Evolutionary conservation across 53 echinoderm and acorn worm species (phyloP).

Genomic region (Echinometra lucunter): DNA sequence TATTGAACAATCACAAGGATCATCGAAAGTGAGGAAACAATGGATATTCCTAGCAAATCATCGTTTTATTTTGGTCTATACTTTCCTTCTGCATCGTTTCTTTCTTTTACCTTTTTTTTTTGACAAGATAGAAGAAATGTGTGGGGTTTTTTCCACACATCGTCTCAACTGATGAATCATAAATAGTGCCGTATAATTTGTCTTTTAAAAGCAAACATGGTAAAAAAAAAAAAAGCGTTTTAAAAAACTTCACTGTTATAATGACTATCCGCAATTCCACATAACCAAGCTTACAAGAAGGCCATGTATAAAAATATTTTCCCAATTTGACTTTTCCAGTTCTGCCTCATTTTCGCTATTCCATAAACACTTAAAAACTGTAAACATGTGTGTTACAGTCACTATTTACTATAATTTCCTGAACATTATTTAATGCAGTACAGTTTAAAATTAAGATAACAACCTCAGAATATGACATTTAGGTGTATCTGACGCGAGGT

Average conservation of each 20-base stretch:
- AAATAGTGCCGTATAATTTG: not conserved
- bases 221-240: no score
- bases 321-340: not conserved
- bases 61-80: conserved; percentile 4
- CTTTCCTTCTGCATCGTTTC: no score
- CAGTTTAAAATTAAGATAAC: no score
- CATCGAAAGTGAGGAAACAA: conserved; percentile 23
- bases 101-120: not conserved
- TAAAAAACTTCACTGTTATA: no score
- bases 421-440: no score
- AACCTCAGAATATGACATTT: not conserved
- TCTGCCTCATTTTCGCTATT: not conserved
- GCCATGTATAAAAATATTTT: no score
- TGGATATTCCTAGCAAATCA: not conserved
- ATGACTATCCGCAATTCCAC: no score
- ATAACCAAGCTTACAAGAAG: no score
- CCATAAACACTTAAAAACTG: no score
- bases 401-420: no score
- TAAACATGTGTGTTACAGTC: no score
- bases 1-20: not conserved
- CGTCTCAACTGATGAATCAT: not conserved
- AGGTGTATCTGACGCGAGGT: not conserved
- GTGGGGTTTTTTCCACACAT: not conserved
- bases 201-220: no score
- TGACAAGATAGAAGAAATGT: not conserved